Evolutionary conservation across 2,888 invertebrate genomes (phyloP).

Genomic region (Epiblema foenella): DNA sequence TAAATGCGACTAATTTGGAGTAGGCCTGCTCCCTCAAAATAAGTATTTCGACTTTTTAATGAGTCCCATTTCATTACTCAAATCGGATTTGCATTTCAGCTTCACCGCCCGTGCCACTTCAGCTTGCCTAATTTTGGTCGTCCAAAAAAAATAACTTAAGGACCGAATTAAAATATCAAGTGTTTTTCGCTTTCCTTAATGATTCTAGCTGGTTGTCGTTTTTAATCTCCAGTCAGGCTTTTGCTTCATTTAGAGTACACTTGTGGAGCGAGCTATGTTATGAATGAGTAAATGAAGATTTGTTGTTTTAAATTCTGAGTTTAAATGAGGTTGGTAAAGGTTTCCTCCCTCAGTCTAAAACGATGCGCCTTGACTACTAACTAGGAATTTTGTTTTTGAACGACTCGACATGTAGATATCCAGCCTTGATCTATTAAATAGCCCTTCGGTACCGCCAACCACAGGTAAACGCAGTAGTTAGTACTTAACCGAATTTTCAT

Average conservation of each 20-base stretch:
- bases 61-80: conserved; percentile 75
- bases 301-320: background rate
- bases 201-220: conserved; percentile 52
- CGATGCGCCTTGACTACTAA: too few species aligned
- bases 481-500: too few species aligned
- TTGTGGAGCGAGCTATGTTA: conserved; percentile 1
- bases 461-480: too few species aligned
- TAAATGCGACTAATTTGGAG: conserved; percentile 46
- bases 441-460: too few species aligned
- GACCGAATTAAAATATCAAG: conserved; percentile 54
- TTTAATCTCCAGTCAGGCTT: conserved; percentile 49
- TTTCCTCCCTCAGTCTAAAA: background rate
- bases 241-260: conserved; percentile 18
- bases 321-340: background rate
- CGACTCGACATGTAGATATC: too few species aligned
- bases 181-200: conserved; percentile 51
- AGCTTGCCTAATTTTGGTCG: conserved; percentile 67
- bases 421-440: too few species aligned
- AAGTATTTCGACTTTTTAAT: conserved; percentile 74
- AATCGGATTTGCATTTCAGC: conserved; percentile 74
- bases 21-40: conserved; percentile 63
- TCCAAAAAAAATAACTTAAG: conserved; percentile 54
- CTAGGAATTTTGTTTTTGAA: too few species aligned
- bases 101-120: conserved; percentile 69
- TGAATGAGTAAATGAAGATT: conserved; percentile 10